These are phyloP conservation scores for Trematocara stigmaticum DNA, from an alignment of 2,113 vertebrate species.

Conservation along the genomic window DNA sequence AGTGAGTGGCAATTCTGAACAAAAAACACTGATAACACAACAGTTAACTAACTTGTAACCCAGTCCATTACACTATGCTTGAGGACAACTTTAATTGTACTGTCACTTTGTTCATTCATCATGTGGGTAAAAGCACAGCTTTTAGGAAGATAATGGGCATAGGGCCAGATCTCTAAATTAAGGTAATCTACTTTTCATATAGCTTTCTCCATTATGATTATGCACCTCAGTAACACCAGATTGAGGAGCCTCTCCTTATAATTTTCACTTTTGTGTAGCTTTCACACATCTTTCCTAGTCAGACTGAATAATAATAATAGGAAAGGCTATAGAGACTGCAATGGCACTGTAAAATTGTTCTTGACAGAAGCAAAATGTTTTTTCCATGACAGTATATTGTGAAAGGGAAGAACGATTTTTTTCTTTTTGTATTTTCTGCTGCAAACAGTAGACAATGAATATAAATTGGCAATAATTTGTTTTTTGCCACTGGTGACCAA, in stretches of 20 bases:
- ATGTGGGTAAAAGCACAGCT: neutral
- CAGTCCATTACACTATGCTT: neutral
- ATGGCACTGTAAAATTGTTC: neutral
- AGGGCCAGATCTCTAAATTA: neutral
- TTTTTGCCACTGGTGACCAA: neutral
- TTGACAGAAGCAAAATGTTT: neutral
- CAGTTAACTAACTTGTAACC: neutral
- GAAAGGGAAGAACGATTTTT: neutral
- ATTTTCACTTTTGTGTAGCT: neutral
- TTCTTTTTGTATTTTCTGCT: neutral
- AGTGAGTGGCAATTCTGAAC: neutral
- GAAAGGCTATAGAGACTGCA: neutral
- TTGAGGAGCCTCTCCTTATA: neutral
- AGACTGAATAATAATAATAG: neutral
- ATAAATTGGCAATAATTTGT: neutral
- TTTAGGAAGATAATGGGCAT: neutral
- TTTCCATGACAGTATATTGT: neutral
- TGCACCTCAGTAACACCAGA: neutral
- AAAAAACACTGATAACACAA: neutral
- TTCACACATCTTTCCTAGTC: neutral
- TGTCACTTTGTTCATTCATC: neutral
- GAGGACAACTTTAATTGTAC: neutral
- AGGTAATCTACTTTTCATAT: neutral
- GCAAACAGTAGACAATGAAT: neutral
- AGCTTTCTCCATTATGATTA: neutral